These are phyloP conservation scores for Centroberyx gerrardi DNA, from an alignment of 2,797 vertebrate genomes.

Conservation along the genomic window DNA sequence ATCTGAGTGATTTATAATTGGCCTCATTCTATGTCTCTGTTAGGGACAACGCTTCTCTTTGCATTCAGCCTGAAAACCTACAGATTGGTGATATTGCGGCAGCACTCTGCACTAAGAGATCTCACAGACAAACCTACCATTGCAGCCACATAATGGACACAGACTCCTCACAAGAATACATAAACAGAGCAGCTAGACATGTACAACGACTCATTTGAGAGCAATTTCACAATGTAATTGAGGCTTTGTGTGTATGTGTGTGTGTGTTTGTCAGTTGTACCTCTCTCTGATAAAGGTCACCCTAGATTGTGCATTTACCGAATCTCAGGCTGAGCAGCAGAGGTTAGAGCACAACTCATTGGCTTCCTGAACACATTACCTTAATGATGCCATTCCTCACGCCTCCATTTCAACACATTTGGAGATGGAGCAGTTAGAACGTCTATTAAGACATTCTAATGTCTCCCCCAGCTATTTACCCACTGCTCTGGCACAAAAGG, in stretches of 20 bases:
- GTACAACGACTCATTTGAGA: slow-evolving; percentile 66
- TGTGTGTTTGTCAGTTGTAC: slow-evolving; percentile 53
- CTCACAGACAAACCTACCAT: slow-evolving; percentile 37
- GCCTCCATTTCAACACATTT: slow-evolving; percentile 77
- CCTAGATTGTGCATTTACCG: slow-evolving; percentile 74
- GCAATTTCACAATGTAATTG: slow-evolving; percentile 69
- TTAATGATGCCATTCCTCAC: slow-evolving; percentile 81
- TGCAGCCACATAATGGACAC: slow-evolving; percentile 42
- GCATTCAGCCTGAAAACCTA: slow-evolving; percentile 39
- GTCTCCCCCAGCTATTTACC: slow-evolving; percentile 76
- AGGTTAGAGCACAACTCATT: slow-evolving; percentile 76
- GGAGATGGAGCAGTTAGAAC: slow-evolving; percentile 69
- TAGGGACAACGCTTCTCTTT: slow-evolving; percentile 30
- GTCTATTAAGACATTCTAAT: slow-evolving; percentile 80
- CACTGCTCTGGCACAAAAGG: slow-evolving; percentile 68
- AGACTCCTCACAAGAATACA: slow-evolving; percentile 50
- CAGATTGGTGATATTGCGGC: slow-evolving; percentile 40
- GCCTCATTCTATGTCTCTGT: slow-evolving; percentile 56
- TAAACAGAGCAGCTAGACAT: slow-evolving; percentile 55
- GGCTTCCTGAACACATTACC: slow-evolving; percentile 81
- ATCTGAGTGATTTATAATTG: slow-evolving; percentile 59
- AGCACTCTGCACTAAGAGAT: slow-evolving; percentile 40
- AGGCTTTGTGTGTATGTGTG: slow-evolving; percentile 53
- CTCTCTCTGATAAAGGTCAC: slow-evolving; percentile 79
- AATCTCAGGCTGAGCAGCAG: slow-evolving; percentile 74